phyloP scores from a whole-genome alignment of 2,888 invertebrate genomes.

The Callinectes sapidus region DNA sequence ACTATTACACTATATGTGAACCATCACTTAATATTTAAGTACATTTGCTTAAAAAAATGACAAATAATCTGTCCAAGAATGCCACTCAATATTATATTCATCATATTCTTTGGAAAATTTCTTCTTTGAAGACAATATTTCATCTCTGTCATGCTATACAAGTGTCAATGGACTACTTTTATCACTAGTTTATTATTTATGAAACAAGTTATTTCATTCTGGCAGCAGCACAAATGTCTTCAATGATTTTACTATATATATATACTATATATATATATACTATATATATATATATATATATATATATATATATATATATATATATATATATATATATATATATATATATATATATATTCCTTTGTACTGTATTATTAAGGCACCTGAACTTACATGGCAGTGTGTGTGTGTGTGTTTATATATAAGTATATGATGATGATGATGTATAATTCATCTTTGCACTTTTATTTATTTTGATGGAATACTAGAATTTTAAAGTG shows the following conservation, averaged over 20 bases:
- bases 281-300: no score
- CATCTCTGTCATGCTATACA: background rate
- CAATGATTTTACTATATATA: background rate
- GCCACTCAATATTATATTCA: background rate
- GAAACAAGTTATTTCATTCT: background rate
- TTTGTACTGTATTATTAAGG: no score
- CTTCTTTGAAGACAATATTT: no score
- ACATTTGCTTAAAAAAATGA: background rate
- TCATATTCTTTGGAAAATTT: background rate
- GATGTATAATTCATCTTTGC: background rate
- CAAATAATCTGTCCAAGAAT: background rate
- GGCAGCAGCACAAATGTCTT: background rate
- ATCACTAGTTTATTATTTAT: background rate
- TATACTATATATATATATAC: background rate
- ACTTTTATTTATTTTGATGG: background rate
- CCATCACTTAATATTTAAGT: background rate
- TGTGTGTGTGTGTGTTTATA: background rate
- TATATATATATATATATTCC: no score
- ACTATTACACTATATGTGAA: background rate
- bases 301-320: no score
- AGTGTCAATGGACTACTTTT: background rate
- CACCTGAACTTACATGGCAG: no score
- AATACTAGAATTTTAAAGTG: background rate
- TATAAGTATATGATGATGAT: background rate
- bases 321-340: no score